phyloP scores from a whole-genome alignment of 1,140 invertebrate species.

The Trichonephila clavata region DNA sequence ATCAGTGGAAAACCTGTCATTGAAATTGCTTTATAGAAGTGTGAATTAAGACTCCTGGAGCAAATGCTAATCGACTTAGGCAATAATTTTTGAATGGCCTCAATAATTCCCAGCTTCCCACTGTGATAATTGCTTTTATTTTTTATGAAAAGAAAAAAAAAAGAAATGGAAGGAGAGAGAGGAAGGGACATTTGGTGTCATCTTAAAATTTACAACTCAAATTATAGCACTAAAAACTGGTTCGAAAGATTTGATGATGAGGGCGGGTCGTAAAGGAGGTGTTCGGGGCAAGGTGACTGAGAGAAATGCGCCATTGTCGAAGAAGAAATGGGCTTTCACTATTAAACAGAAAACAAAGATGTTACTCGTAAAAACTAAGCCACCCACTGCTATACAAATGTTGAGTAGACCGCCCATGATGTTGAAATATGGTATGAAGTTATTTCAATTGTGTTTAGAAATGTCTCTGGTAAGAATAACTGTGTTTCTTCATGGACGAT shows the following conservation, averaged over 20 bases:
- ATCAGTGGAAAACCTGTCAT: not conserved
- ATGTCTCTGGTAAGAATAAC: not conserved
- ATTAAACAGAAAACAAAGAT: not conserved
- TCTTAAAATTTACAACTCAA: constrained; percentile 6
- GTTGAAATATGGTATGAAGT: not conserved
- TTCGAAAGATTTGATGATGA: constrained; percentile 10
- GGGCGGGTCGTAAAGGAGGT: not conserved
- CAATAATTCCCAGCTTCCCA: constrained; percentile 42
- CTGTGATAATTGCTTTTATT: constrained; percentile 23
- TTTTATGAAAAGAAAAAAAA: not conserved
- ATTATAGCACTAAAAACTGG: constrained; percentile 9
- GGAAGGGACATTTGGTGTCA: not conserved
- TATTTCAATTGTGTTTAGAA: not conserved
- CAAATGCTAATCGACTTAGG: constrained; percentile 52
- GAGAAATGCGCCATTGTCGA: not conserved
- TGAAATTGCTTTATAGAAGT: not conserved
- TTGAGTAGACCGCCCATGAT: not conserved
- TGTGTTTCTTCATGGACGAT: not conserved
- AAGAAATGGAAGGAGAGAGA: not conserved
- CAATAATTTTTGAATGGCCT: constrained; percentile 28
- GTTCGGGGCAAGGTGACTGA: not conserved
- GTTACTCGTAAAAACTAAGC: not conserved
- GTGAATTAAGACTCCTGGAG: constrained; percentile 32
- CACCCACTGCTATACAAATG: constrained; percentile 1
- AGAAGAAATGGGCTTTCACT: constrained; percentile 4